phyloP scores from a whole-genome alignment of 2,113 vertebrate genomes.

The Ochotona curzoniae region DNA sequence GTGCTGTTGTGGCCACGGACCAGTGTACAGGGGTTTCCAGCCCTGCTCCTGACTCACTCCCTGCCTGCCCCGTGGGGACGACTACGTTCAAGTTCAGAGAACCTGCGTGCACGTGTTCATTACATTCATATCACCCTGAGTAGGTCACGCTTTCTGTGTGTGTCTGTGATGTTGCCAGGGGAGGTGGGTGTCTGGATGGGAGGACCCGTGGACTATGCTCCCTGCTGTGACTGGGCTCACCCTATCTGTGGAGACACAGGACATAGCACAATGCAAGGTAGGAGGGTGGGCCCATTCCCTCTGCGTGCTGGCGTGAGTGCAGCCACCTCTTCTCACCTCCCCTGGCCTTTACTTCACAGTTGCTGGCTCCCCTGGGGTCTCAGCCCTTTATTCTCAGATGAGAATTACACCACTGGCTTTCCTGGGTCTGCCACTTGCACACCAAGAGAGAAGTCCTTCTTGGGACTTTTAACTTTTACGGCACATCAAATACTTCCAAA shows the following conservation, averaged over 20 bases:
- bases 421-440: not conserved
- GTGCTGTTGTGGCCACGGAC: fast-evolving
- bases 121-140: not conserved
- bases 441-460: not conserved
- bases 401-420: not conserved
- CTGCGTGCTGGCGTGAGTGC: not conserved
- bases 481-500: not conserved
- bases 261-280: not conserved
- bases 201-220: too few relatives aligned
- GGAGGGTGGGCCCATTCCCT: not conserved
- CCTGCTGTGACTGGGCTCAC: too few relatives aligned
- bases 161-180: not conserved
- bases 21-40: not conserved
- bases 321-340: not conserved
- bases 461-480: not conserved
- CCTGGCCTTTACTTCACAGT: not conserved
- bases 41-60: too few relatives aligned
- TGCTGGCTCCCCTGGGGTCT: not conserved
- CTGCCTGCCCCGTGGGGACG: too few relatives aligned
- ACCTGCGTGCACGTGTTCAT: too few relatives aligned
- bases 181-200: not conserved
- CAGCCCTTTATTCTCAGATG: not conserved
- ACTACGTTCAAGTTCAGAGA: not conserved
- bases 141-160: not conserved
- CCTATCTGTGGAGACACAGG: not conserved